Evolutionary conservation across 2,888 invertebrate species (phyloP).

Genomic region (Cosmopolites sordidus): DNA sequence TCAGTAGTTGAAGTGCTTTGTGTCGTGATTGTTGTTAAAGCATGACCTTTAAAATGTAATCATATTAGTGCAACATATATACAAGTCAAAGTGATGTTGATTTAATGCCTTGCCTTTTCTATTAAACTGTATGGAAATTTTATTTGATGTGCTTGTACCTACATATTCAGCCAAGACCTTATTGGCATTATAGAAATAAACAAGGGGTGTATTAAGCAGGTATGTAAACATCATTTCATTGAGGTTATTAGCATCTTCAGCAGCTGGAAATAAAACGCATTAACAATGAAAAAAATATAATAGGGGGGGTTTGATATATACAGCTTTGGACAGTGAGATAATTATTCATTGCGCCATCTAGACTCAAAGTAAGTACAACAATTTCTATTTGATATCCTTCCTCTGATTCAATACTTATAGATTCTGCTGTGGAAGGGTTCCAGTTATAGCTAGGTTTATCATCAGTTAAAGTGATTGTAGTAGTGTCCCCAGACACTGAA

Average conservation of each 20-base stretch:
- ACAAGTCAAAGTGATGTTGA: not conserved
- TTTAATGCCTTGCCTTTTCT: conserved; percentile 21
- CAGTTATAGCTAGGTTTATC: conserved; percentile 5
- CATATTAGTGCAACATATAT: not conserved
- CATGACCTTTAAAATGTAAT: conserved; percentile 32
- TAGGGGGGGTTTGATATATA: conserved; percentile 14
- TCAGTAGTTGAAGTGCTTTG: conserved; percentile 25
- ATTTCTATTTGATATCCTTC: conserved; percentile 30
- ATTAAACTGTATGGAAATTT: conserved; percentile 25
- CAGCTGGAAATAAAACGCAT: conserved; percentile 3
- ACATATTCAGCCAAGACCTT: conserved; percentile 21
- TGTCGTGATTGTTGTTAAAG: conserved; percentile 26
- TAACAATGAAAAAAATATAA: conserved; percentile 1
- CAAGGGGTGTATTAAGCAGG: conserved; percentile 15
- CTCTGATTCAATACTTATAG: conserved; percentile 20
- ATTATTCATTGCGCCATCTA: conserved; percentile 25
- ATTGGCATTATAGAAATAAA: conserved; percentile 28
- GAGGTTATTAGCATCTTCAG: conserved; percentile 11
- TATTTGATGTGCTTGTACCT: conserved; percentile 18
- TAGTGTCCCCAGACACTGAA: not conserved
- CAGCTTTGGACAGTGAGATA: conserved; percentile 24
- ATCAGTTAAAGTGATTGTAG: conserved; percentile 14
- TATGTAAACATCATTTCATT: conserved; percentile 26
- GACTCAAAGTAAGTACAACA: conserved; percentile 18
- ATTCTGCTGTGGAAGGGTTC: conserved; percentile 5